Evolutionary conservation across 2,113 vertebrate genomes (phyloP).

Genomic region (Callospermophilus lateralis): DNA sequence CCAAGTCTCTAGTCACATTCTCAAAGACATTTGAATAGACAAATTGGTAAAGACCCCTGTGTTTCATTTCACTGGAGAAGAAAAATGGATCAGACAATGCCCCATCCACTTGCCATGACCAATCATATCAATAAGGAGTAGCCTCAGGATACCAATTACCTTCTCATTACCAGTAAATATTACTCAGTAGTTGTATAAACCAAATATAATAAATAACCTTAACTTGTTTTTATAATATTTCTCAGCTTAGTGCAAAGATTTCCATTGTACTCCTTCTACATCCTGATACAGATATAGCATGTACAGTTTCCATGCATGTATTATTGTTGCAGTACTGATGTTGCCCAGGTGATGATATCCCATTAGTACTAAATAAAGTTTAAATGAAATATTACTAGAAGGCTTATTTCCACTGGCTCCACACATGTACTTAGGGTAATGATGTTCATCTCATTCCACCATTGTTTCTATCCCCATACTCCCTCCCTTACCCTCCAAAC

Average conservation of each 20-base stretch:
- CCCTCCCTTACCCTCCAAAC: no score
- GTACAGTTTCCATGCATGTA: not conserved
- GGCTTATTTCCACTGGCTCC: not conserved
- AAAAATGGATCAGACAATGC: constrained; percentile 36
- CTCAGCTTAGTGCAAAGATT: not conserved
- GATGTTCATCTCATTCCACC: no score
- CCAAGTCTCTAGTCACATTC: not conserved
- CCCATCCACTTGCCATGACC: constrained; percentile 12
- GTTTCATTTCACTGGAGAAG: constrained; percentile 41
- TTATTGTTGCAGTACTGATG: not conserved
- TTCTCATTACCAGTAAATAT: not conserved
- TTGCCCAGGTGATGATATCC: not conserved
- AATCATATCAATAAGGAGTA: not conserved
- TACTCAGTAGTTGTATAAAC: not conserved
- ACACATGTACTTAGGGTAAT: no score
- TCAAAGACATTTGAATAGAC: not conserved
- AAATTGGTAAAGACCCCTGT: not conserved
- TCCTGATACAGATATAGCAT: not conserved
- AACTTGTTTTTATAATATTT: constrained; percentile 24
- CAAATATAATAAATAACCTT: not conserved
- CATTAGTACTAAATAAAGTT: not conserved
- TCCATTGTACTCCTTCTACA: not conserved
- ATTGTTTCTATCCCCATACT: no score
- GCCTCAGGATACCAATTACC: not conserved
- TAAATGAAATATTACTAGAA: not conserved